A percentile compares a stretch with the other conserved stretches of the same genome.
Conservation (phyloP, 2,888 invertebrate species). For the Chromoteleia sp. region DNA sequence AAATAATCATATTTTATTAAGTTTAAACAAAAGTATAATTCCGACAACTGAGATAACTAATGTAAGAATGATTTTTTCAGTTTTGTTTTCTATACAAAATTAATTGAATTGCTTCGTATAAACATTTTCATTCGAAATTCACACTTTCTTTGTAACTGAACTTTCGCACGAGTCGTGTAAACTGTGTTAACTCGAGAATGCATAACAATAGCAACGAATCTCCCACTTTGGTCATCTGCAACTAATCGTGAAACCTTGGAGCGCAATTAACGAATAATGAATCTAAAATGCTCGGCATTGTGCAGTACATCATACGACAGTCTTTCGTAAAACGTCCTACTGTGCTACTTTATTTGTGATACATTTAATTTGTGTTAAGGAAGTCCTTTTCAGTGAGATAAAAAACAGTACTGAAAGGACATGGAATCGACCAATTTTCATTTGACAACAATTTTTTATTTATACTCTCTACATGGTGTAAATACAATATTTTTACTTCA, state of each 20-base stretch:
- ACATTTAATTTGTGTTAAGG: not conserved
- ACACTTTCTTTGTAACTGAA: conserved; percentile 17
- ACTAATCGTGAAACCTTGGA: conserved; percentile 13
- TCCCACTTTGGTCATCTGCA: conserved; percentile 9
- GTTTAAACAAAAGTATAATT: too few relatives aligned
- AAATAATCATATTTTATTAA: too few relatives aligned
- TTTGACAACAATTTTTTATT: too few relatives aligned
- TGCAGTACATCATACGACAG: conserved; percentile 1
- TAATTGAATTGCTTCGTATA: not conserved
- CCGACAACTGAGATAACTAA: too few relatives aligned
- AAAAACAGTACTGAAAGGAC: too few relatives aligned
- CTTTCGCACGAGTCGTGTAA: conserved; percentile 14
- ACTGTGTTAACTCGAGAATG: conserved; percentile 8
- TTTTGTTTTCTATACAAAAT: not conserved
- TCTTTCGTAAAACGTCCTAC: not conserved
- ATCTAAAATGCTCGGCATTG: conserved; percentile 14
- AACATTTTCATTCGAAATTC: not conserved
- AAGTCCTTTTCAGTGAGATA: not conserved
- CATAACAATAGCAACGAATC: conserved; percentile 11
- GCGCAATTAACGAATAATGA: conserved; percentile 23
- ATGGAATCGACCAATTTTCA: too few relatives aligned
- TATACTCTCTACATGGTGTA: too few relatives aligned
- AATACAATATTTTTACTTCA: too few relatives aligned
- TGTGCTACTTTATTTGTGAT: conserved; percentile 2
- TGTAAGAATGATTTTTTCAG: too few relatives aligned